Conservation (phyloP, 2,113 vertebrate genomes). For the Serinus canaria region DNA sequence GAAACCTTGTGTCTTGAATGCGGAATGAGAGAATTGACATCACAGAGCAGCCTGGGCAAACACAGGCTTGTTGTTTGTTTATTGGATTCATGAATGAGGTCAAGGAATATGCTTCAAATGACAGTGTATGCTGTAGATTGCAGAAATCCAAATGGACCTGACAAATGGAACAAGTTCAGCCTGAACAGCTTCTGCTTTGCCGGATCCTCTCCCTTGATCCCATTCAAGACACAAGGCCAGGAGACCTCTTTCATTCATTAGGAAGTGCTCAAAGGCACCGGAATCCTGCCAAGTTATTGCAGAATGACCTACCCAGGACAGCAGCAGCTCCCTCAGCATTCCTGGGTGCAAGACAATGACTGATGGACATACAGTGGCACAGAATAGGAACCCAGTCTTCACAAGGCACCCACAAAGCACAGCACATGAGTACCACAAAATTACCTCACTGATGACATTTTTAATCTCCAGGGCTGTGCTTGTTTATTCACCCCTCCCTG, state of each 20-base stretch:
- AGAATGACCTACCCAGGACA: too few species aligned
- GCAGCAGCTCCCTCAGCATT: background rate
- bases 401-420: background rate
- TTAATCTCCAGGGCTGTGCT: background rate
- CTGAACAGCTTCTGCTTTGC: background rate
- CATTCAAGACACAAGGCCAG: background rate
- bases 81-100: background rate
- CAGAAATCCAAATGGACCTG: background rate
- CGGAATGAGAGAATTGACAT: fast-evolving
- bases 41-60: background rate
- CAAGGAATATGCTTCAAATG: background rate
- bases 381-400: fast-evolving
- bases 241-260: background rate
- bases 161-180: background rate
- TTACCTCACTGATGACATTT: background rate
- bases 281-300: fast-evolving
- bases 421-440: background rate
- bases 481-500: background rate
- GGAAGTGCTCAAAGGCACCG: fast-evolving
- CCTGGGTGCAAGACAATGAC: background rate
- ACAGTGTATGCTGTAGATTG: background rate
- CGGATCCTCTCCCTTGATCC: background rate
- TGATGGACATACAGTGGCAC: background rate
- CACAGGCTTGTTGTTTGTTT: too few species aligned
- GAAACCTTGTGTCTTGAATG: background rate